Percentiles rank a stretch among this genome's conserved stretches.
Conservation (phyloP, 2,888 invertebrate species). For the Polymixis lichenea region DNA sequence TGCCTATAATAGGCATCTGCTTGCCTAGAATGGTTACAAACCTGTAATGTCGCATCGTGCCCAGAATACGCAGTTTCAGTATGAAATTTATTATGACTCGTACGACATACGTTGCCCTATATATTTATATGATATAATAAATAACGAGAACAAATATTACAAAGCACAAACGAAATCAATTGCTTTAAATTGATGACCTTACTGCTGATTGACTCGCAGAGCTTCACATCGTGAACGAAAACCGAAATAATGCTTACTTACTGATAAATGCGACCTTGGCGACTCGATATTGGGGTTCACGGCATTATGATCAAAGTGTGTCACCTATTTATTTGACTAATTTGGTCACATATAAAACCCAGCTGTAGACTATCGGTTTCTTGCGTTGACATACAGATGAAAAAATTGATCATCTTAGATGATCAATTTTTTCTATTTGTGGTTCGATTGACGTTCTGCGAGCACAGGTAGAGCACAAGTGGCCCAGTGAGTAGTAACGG, state of each 20-base stretch:
- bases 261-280: slow-evolving; percentile 66
- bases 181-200: slow-evolving; percentile 81
- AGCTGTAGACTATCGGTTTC: not conserved
- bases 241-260: slow-evolving; percentile 51
- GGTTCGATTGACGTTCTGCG: too few species aligned
- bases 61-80: slow-evolving; percentile 18
- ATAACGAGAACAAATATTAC: slow-evolving; percentile 60
- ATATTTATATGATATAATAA: slow-evolving; percentile 41
- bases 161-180: slow-evolving; percentile 72
- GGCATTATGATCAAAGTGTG: slow-evolving; percentile 25
- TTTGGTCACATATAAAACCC: not conserved
- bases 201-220: slow-evolving; percentile 71
- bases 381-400: not conserved
- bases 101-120: slow-evolving; percentile 11
- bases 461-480: too few species aligned
- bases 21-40: slow-evolving; percentile 27
- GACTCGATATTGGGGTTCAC: slow-evolving; percentile 39
- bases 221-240: slow-evolving; percentile 64
- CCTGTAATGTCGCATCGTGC: slow-evolving; percentile 24
- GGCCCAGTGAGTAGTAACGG: too few species aligned
- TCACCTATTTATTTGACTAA: slow-evolving; percentile 4
- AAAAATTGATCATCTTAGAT: too few species aligned
- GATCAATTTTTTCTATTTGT: too few species aligned
- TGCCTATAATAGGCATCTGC: not conserved
- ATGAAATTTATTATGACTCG: slow-evolving; percentile 10